Evolutionary conservation across 2,888 invertebrate species (phyloP).

Genomic region (Temnothorax unifasciatus): DNA sequence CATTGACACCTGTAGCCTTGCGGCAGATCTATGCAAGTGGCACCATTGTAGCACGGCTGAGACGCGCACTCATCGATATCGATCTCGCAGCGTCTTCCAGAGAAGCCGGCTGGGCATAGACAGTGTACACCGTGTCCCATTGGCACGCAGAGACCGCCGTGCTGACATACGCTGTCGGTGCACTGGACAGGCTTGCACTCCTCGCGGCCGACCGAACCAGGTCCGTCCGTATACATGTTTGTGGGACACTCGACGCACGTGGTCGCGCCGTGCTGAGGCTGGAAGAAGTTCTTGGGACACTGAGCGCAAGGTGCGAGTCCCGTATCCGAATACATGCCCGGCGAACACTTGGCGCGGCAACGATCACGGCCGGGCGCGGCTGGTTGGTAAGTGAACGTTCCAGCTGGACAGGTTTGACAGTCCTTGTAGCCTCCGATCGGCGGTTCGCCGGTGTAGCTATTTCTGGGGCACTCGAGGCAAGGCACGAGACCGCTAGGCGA

Average conservation of each 20-base stretch:
- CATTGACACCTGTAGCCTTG: constrained; percentile 97
- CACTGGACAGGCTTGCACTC: constrained; percentile 96
- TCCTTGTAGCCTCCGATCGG: constrained; percentile 97
- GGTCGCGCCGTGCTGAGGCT: constrained; percentile 94
- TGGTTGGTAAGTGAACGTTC: constrained; percentile 96
- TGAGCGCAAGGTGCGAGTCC: constrained; percentile 97
- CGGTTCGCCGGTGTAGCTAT: constrained; percentile 95
- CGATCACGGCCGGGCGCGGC: constrained; percentile 94
- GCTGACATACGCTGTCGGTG: constrained; percentile 95
- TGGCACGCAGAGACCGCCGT: constrained; percentile 96
- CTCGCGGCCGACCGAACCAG: constrained; percentile 93
- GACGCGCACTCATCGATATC: constrained; percentile 98
- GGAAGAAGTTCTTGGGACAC: constrained; percentile 97
- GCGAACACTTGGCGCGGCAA: constrained; percentile 95
- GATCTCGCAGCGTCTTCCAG: constrained; percentile 96
- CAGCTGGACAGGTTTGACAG: constrained; percentile 96
- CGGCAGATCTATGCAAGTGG: constrained; percentile 95
- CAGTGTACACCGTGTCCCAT: constrained; percentile 96
- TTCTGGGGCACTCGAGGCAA: constrained; percentile 97
- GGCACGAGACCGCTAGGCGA: constrained; percentile 97
- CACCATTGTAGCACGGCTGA: constrained; percentile 97
- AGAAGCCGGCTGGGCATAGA: constrained; percentile 97
- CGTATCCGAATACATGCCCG: constrained; percentile 96
- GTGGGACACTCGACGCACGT: constrained; percentile 96
- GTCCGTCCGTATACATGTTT: constrained; percentile 94